Evolutionary conservation across 1,140 invertebrate genomes (phyloP), one percentile per base, ranked within the genome.

Genomic region (Holcopasites calliopsidis): DNA sequence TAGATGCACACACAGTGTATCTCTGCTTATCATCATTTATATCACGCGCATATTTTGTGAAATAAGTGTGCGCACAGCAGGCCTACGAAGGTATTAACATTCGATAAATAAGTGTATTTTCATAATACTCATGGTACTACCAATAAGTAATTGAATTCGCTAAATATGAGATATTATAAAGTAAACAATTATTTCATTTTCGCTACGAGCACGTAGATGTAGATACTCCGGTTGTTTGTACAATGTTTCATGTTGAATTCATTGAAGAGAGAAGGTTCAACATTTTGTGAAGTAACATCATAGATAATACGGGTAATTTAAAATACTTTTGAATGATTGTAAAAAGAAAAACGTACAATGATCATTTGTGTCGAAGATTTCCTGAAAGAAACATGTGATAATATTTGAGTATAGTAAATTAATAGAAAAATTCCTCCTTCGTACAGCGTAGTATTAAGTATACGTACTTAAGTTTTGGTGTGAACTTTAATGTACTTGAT

Each of bases 381-480:
- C 31, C 26, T 44, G 40, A 42, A 76, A 62, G 42, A 73, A 65
- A 50, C 16, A 8, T 71, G 13, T 44, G 7, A 18, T 49, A 40
- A 76, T 28, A 52, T 26, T 33, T 55, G 58, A 13, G 21, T 69
- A 50, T 61, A n/a, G 64, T 28, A 72, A 35, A n/a, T 31, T 16
- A 47, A n/a, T 47, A 1, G 4, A n/a, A 44, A 10, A 10, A 47
- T 47, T 47, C 44, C n/a, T n/a, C n/a, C n/a, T n/a, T n/a, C n/a
- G n/a, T n/a, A n/a, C n/a, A n/a, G n/a, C n/a, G n/a, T n/a, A n/a
- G n/a, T n/a, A n/a, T n/a, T n/a, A n/a, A n/a, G n/a, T n/a, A n/a
- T n/a, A n/a, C n/a, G n/a, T n/a, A n/a, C n/a, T n/a, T n/a, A n/a
- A n/a, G n/a, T n/a, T n/a, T n/a, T n/a, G n/a, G n/a, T n/a, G n/a